phyloP scores from a whole-genome alignment of 2,113 vertebrate genomes.

The Bettongia penicillata region DNA sequence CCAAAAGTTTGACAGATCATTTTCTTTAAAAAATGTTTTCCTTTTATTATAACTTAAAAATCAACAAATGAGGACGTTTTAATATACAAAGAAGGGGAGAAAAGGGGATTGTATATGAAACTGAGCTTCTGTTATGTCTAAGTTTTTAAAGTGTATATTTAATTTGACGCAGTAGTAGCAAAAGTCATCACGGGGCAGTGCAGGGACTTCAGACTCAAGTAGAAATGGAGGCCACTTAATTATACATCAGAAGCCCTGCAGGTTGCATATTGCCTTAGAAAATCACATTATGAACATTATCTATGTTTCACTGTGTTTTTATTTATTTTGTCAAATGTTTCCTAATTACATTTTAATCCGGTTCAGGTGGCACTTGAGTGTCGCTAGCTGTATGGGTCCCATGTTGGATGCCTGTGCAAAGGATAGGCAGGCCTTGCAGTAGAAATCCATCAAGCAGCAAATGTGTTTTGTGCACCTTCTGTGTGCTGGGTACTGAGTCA shows the following conservation, averaged over 20 bases:
- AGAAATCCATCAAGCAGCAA: neutral
- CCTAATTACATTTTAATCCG: neutral
- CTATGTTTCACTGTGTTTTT: neutral
- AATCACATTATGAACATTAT: neutral
- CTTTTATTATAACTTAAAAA: neutral
- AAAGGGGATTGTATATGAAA: neutral
- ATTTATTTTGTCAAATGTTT: neutral
- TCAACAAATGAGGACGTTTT: neutral
- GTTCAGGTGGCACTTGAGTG: neutral
- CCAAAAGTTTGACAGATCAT: neutral
- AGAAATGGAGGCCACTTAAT: neutral
- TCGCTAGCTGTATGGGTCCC: neutral
- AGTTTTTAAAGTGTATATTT: slow-evolving; percentile 5
- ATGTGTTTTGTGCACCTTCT: neutral
- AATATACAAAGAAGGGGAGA: neutral
- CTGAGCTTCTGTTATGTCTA: neutral
- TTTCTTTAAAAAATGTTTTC: neutral
- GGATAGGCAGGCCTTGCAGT: neutral
- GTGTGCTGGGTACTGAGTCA: neutral
- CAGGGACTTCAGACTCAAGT: neutral
- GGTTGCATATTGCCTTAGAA: neutral
- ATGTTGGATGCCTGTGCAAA: neutral
- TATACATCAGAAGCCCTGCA: neutral
- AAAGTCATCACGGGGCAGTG: neutral
- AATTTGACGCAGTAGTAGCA: neutral